phyloP scores from a whole-genome alignment of 2,113 vertebrate genomes.

The Lycaon pictus region DNA sequence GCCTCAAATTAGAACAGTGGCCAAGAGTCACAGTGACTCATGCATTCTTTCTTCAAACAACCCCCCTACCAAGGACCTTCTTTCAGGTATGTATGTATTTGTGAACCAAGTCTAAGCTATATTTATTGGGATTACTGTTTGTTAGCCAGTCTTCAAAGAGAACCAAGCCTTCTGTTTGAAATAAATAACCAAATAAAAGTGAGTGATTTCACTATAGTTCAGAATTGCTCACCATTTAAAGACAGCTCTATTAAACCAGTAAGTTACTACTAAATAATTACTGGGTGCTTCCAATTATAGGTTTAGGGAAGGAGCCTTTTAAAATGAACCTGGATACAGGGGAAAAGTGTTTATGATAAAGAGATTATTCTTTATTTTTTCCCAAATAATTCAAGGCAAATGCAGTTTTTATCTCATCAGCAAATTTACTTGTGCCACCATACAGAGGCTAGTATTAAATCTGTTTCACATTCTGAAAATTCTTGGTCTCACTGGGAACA shows the following conservation, averaged over 20 bases:
- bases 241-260: conserved; percentile 15
- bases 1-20: conserved; percentile 41
- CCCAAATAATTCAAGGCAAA: conserved; percentile 43
- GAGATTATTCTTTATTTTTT: conserved; percentile 39
- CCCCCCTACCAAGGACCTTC: conserved; percentile 89
- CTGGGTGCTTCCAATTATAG: conserved; percentile 19
- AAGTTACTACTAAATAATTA: conserved; percentile 38
- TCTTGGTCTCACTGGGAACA: conserved; percentile 26
- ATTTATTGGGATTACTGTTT: conserved; percentile 51
- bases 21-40: conserved; percentile 67
- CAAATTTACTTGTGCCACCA: conserved; percentile 6
- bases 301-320: neutral
- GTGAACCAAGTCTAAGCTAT: conserved; percentile 28
- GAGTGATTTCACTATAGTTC: conserved; percentile 14
- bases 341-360: conserved; percentile 29
- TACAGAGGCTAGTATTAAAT: neutral
- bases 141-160: conserved; percentile 25
- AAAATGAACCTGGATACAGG: neutral
- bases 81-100: conserved; percentile 90
- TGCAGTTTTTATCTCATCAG: conserved; percentile 29
- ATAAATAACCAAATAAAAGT: conserved; percentile 49
- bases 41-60: conserved; percentile 76
- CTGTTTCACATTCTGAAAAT: conserved; percentile 56
- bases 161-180: conserved; percentile 47
- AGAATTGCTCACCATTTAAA: conserved; percentile 40